These are phyloP conservation scores for Leptinotarsa juncta DNA, from an alignment of 2,888 invertebrate genomes.

Conservation along the genomic window DNA sequence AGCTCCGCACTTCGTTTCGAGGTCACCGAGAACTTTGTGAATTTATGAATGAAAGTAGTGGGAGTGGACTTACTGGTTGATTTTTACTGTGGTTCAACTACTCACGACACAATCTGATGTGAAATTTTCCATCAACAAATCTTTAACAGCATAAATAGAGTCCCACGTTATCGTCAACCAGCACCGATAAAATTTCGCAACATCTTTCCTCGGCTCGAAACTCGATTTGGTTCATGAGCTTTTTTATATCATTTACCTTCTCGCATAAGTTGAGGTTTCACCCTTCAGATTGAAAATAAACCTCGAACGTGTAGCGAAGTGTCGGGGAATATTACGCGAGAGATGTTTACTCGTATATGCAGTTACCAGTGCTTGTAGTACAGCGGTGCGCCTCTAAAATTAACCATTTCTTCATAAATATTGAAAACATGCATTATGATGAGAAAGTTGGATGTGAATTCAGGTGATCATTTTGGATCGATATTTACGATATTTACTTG, in stretches of 20 bases:
- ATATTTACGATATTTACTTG: too few relatives aligned
- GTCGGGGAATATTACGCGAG: conserved; percentile 9
- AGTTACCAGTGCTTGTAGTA: not conserved
- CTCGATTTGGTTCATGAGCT: conserved; percentile 12
- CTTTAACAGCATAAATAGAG: not conserved
- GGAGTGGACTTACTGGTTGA: too few relatives aligned
- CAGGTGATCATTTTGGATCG: too few relatives aligned
- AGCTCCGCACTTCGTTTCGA: too few relatives aligned
- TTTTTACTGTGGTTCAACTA: too few relatives aligned
- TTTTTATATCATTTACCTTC: not conserved
- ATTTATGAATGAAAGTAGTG: too few relatives aligned
- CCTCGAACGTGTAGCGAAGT: conserved; percentile 13
- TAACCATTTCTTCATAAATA: too few relatives aligned
- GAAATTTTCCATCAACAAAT: not conserved
- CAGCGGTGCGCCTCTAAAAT: too few relatives aligned
- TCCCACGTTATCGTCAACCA: not conserved
- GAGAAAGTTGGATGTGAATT: too few relatives aligned
- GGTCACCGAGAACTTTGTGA: too few relatives aligned
- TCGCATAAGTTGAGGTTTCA: not conserved
- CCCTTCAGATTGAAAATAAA: conserved; percentile 17
- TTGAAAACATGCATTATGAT: too few relatives aligned
- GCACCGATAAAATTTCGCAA: not conserved
- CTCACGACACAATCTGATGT: not conserved
- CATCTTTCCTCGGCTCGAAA: not conserved
- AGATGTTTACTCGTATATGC: conserved; percentile 8